A percentile compares a stretch with the other conserved stretches of the same genome.
Conservation (phyloP, 2,113 vertebrate species). For the Catagonus wagneri region DNA sequence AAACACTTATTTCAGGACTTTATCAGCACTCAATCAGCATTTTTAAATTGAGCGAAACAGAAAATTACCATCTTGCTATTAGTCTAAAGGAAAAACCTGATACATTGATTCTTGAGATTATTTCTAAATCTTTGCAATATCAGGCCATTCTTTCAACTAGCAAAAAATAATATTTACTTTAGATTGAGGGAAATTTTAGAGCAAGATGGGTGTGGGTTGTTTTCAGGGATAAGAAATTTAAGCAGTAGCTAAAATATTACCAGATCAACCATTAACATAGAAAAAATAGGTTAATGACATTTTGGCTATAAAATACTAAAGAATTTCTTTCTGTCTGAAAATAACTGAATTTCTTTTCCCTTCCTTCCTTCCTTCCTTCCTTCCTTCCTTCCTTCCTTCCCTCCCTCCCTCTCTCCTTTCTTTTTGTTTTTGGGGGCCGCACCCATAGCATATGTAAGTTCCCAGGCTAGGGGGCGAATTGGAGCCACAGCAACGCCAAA, state of each 20-base stretch:
- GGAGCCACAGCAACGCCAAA: too few relatives aligned
- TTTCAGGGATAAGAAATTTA: not conserved
- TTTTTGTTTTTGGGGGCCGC: too few relatives aligned
- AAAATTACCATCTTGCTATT: slow-evolving; percentile 11
- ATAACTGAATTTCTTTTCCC: not conserved
- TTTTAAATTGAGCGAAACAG: not conserved
- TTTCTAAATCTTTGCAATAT: not conserved
- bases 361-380: too few relatives aligned
- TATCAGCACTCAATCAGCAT: not conserved
- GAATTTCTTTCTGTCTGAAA: not conserved
- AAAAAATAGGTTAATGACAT: not conserved
- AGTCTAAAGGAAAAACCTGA: not conserved
- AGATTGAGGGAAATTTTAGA: not conserved
- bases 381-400: too few relatives aligned
- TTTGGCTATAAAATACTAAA: not conserved
- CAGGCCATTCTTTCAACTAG: not conserved
- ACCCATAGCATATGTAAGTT: too few relatives aligned
- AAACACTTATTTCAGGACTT: not conserved
- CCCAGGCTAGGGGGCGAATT: too few relatives aligned
- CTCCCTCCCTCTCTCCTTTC: too few relatives aligned
- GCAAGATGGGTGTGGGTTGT: not conserved
- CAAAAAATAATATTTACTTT: not conserved
- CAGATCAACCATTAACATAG: not conserved
- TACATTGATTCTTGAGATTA: not conserved
- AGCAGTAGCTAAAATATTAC: not conserved